Evolutionary conservation across 2,888 invertebrate genomes (phyloP).

Genomic region (Megastigmus dorsalis): DNA sequence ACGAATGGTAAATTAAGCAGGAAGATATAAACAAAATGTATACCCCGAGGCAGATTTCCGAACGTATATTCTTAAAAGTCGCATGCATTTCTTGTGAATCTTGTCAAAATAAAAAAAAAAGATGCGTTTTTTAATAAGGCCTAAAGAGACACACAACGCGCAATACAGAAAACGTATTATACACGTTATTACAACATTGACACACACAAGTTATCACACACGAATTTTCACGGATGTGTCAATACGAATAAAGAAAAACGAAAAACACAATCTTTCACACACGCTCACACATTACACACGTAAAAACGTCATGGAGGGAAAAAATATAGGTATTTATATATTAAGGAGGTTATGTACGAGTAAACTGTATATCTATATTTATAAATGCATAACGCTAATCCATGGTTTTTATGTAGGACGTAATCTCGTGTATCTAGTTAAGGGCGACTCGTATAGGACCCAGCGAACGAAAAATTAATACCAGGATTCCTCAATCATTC

Average conservation of each 20-base stretch:
- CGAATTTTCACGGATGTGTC: constrained; percentile 10
- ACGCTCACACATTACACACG: constrained; percentile 10
- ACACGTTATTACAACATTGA: constrained; percentile 4
- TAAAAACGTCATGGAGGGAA: constrained; percentile 20
- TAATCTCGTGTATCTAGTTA: constrained; percentile 51
- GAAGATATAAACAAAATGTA: constrained; percentile 16
- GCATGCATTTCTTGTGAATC: constrained; percentile 48
- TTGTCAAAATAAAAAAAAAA: constrained; percentile 30
- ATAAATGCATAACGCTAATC: constrained; percentile 57
- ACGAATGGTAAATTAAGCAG: no score
- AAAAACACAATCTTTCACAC: constrained; percentile 34
- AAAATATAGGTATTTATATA: constrained; percentile 54
- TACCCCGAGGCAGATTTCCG: constrained; percentile 13
- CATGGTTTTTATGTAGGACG: constrained; percentile 60
- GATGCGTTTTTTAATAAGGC: constrained; percentile 50
- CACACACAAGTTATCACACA: neutral
- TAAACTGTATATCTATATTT: constrained; percentile 58
- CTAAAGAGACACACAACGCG: constrained; percentile 51
- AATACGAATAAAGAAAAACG: no score
- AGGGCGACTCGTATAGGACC: constrained; percentile 45
- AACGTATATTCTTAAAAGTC: constrained; percentile 45
- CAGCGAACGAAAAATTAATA: constrained; percentile 29
- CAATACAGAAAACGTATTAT: constrained; percentile 41
- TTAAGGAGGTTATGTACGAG: constrained; percentile 48
- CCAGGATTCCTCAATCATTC: constrained; percentile 53